phyloP scores from a whole-genome alignment of 2,888 invertebrate species.

The Acrocera orbiculus region DNA sequence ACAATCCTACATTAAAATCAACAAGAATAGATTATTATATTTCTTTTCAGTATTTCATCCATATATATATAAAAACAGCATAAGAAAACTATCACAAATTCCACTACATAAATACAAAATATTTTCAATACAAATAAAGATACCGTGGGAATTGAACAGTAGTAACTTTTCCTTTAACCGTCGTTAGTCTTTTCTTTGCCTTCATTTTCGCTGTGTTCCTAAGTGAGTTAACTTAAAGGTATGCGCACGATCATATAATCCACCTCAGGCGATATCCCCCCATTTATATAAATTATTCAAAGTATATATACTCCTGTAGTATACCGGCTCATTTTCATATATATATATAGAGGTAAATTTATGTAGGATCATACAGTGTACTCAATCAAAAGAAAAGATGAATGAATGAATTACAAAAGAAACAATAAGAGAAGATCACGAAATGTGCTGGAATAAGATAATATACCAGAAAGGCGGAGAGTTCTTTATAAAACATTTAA shows the following conservation, averaged over 20 bases:
- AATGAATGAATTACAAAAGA: constrained; percentile 5
- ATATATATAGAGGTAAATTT: no score
- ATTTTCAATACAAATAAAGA: constrained; percentile 3
- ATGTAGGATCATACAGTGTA: no score
- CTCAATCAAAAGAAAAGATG: constrained; percentile 3
- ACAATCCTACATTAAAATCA: no score
- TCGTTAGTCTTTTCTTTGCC: constrained; percentile 5
- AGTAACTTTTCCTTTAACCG: constrained; percentile 15
- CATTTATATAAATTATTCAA: constrained; percentile 11
- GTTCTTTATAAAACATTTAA: no score
- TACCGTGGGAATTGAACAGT: constrained; percentile 32
- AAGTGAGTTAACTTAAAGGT: constrained; percentile 5
- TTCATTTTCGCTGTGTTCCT: not conserved
- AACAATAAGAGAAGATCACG: not conserved
- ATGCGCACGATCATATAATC: constrained; percentile 11
- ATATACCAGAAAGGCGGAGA: constrained; percentile 5
- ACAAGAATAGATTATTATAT: no score
- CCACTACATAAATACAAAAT: no score
- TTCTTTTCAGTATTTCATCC: no score
- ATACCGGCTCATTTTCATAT: not conserved
- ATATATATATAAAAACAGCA: no score
- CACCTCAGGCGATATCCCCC: constrained; percentile 11
- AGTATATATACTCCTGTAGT: constrained; percentile 4
- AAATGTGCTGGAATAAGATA: constrained; percentile 2
- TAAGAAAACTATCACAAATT: no score